Evolutionary conservation across 2,797 vertebrate genomes (phyloP), one percentile per base, ranked within the genome.

Genomic region (Spinus pinus): DNA sequence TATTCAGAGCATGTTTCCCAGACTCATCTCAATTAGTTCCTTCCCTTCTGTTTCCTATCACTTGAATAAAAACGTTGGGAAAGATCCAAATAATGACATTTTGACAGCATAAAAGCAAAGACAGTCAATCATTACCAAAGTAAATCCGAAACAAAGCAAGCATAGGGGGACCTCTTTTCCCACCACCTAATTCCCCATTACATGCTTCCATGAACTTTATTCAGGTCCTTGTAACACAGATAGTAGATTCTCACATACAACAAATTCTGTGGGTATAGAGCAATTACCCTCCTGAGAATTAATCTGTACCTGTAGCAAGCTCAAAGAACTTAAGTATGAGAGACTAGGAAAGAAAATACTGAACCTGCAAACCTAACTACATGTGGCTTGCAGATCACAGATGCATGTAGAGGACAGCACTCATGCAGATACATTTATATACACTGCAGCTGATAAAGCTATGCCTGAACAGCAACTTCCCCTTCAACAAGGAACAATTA

Each of bases 21-120:
- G 82, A 56, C 87, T 90, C 70, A 61, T 39, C 91, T 70, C 90
- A 95, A 95, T 95, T 96, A 96, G 88, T 69, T 81, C 87, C 58
- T 90, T 93, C 77, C 93, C 93, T 94, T 95, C 90, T 95, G 95
- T 81, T 96, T 93, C 88, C 80, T 84, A 94, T 94, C 85, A 90
- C 66, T 94, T 56, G 75, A 91, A 93, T 61, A 74, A 86, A 96
- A 95, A 96, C 82, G 95, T 65, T 94, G 93, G 90, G 62, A 91
- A 93, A 81, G 85, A 91, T 86, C 93, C 94, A 93, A 93, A 88
- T 78, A 84, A 89, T 79, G 95, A 95, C 82, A 91, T 93, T 94
- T 81, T 90, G 75, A 90, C 73, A 94, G 93, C 17, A 69, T 71
- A 91, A 83, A 94, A 72, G 80, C 64, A 83, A 91, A 94, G 58